Evolutionary conservation across 2,888 invertebrate species (phyloP).

Genomic region (Gnatocerus cornutus): DNA sequence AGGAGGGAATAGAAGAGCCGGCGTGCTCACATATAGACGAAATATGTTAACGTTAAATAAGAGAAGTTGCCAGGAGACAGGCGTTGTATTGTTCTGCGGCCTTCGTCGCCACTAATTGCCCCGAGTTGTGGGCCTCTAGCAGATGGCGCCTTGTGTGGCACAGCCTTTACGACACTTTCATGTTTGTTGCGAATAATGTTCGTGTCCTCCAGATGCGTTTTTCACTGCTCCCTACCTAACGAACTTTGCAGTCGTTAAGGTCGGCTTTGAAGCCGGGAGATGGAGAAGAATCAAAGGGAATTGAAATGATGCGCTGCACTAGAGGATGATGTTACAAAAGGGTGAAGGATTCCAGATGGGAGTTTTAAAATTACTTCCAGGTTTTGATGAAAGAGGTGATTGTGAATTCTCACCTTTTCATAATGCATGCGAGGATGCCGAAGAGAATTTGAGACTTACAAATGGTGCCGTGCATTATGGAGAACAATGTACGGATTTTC

Average conservation of each 20-base stretch:
- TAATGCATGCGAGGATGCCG: conserved; percentile 3
- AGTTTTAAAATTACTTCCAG: conserved; percentile 7
- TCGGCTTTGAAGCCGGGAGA: conserved; percentile 40
- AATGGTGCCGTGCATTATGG: not conserved
- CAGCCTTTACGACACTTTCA: conserved; percentile 59
- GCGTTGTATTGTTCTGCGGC: conserved; percentile 59
- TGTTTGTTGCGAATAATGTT: conserved; percentile 58
- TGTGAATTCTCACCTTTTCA: conserved; percentile 10
- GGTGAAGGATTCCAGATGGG: conserved; percentile 3
- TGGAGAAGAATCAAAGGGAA: conserved; percentile 23
- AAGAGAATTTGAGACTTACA: not conserved
- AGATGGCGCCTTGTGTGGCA: conserved; percentile 57
- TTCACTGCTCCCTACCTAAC: conserved; percentile 54
- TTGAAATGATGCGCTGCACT: conserved; percentile 22
- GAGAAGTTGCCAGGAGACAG: conserved; percentile 44
- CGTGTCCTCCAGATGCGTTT: conserved; percentile 52
- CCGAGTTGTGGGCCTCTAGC: conserved; percentile 46
- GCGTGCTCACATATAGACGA: conserved; percentile 38
- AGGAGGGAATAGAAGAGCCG: conserved; percentile 60
- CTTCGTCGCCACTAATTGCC: conserved; percentile 61
- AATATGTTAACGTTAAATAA: conserved; percentile 49
- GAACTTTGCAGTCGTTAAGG: conserved; percentile 56
- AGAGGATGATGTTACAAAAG: conserved; percentile 4
- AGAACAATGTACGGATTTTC: not conserved
- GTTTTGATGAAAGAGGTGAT: conserved; percentile 13